A percentile compares a stretch with the other conserved stretches of the same genome.
Evolutionary conservation across 2,113 vertebrate genomes (phyloP).

Genomic region (Alligator mississippiensis): DNA sequence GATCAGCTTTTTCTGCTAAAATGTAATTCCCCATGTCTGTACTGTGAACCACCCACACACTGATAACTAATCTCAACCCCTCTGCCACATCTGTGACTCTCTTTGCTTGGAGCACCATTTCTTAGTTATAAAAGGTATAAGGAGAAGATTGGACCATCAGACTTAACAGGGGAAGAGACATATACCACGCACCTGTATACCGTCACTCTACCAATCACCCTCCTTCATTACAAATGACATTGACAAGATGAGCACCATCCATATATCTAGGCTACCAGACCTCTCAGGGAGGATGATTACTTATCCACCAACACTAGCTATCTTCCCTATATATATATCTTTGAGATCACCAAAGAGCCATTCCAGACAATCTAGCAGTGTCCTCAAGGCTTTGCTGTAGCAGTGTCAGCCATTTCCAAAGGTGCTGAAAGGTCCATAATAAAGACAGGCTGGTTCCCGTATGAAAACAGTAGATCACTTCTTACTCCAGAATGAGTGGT

Average conservation of each 20-base stretch:
- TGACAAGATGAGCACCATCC: not conserved
- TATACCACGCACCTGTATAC: not conserved
- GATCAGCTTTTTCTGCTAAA: not conserved
- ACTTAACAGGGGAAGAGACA: not conserved
- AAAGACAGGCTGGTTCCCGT: not conserved
- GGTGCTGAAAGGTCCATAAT: too few relatives aligned
- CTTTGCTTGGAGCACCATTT: not conserved
- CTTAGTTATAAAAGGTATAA: not conserved
- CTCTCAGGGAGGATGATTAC: not conserved
- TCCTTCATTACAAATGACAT: too few relatives aligned
- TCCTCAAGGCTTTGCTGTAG: not conserved
- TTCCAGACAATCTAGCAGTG: not conserved
- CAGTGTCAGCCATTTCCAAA: not conserved
- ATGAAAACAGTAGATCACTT: not conserved
- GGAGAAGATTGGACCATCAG: not conserved
- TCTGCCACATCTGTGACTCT: not conserved
- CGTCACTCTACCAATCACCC: not conserved
- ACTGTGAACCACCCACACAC: not conserved
- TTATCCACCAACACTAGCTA: not conserved
- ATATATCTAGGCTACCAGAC: not conserved
- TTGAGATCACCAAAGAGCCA: not conserved
- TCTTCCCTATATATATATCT: not conserved
- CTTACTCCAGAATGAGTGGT: not conserved
- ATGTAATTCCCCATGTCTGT: not conserved
- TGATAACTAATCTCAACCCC: not conserved